phyloP scores from a whole-genome alignment of 2,888 invertebrate genomes.

The Hypena proboscidalis region DNA sequence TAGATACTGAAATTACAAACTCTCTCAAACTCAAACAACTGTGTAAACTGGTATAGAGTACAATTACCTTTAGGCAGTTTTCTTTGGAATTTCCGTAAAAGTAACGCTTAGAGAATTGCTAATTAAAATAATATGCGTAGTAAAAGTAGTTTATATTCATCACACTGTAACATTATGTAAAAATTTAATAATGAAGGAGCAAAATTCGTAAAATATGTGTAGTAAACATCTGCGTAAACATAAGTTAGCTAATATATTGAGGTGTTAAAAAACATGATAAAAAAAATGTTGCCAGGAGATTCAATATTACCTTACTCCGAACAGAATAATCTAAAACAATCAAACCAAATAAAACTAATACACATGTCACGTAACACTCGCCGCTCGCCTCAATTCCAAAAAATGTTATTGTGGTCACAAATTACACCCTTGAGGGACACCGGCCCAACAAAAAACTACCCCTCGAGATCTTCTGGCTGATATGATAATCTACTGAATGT shows the following conservation, averaged over 20 bases:
- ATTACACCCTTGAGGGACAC: slow-evolving; percentile 41
- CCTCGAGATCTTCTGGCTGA: slow-evolving; percentile 51
- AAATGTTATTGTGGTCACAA: slow-evolving; percentile 43
- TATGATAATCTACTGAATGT: slow-evolving; percentile 51
- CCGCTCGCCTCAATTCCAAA: slow-evolving; percentile 33
- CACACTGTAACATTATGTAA: too few species aligned
- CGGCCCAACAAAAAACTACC: slow-evolving; percentile 40
- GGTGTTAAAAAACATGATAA: too few species aligned
- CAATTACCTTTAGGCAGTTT: slow-evolving; percentile 29
- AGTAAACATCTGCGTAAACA: too few species aligned
- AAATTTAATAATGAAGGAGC: neutral
- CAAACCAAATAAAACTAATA: slow-evolving; percentile 7
- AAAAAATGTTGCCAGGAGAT: too few species aligned
- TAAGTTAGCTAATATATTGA: too few species aligned
- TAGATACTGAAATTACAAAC: slow-evolving; percentile 43
- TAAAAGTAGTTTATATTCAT: too few species aligned
- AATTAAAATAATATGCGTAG: too few species aligned
- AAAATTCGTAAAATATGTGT: neutral
- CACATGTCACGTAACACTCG: slow-evolving; percentile 16
- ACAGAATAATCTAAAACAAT: neutral
- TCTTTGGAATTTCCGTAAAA: slow-evolving; percentile 9
- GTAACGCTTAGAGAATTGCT: neutral
- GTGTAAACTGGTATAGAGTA: slow-evolving; percentile 44
- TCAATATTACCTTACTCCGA: neutral
- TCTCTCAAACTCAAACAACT: slow-evolving; percentile 49